Evolutionary conservation across 92 coral and sea anemone species (phyloP).

Genomic region (Palythoa grandis): DNA sequence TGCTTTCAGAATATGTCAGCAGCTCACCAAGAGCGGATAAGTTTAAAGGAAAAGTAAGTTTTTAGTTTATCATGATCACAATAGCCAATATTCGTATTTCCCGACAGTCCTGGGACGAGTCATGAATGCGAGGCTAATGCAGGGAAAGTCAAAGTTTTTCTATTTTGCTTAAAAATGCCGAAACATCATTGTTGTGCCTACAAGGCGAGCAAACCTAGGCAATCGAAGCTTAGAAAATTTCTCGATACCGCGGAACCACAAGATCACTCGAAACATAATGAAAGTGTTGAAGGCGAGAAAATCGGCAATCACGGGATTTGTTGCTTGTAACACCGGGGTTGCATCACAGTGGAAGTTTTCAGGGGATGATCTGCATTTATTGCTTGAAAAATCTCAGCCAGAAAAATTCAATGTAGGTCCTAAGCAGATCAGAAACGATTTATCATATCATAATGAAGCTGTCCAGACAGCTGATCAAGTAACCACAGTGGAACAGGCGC

Average conservation of each 20-base stretch:
- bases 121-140: no score
- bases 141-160: background rate
- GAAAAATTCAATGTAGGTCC: no score
- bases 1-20: slow-evolving; percentile 17
- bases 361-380: no score
- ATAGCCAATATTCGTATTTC: no score
- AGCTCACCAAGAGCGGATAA: slow-evolving; percentile 43
- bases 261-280: background rate
- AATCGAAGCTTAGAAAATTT: background rate
- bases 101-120: no score
- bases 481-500: background rate
- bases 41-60: slow-evolving; percentile 33
- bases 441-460: background rate
- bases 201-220: background rate
- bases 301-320: background rate
- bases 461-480: background rate
- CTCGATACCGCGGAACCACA: background rate
- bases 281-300: background rate
- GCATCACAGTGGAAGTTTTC: background rate
- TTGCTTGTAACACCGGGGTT: background rate
- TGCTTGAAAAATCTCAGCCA: no score
- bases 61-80: background rate
- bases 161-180: no score
- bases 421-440: no score
- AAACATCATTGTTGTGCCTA: no score